Conservation (phyloP, 2,113 vertebrate species). For the Scytalopus superciliaris region DNA sequence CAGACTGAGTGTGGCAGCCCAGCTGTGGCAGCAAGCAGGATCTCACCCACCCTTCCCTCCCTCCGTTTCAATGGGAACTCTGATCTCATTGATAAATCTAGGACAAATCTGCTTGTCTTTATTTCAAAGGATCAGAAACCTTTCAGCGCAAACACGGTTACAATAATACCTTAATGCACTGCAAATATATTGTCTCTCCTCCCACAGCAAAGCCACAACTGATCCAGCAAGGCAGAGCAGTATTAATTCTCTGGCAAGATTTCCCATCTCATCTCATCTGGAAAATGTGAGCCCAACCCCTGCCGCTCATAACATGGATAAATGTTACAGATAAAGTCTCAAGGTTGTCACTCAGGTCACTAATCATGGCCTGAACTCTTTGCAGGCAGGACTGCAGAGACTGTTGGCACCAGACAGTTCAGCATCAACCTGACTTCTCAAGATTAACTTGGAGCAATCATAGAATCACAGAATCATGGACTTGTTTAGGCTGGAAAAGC, state of each 20-base stretch:
- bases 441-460: background rate
- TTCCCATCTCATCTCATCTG: background rate
- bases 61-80: background rate
- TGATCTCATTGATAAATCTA: slow-evolving; percentile 38
- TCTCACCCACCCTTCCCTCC: background rate
- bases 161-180: slow-evolving; percentile 18
- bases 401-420: background rate
- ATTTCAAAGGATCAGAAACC: background rate
- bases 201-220: background rate
- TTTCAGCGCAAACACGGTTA: background rate
- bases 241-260: background rate
- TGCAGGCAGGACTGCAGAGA: background rate
- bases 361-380: background rate
- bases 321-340: fast-evolving
- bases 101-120: background rate
- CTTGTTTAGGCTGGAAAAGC: background rate
- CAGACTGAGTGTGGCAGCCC: background rate
- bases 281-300: background rate
- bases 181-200: background rate
- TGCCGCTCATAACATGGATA: fast-evolving
- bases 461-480: background rate
- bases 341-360: background rate
- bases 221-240: background rate
- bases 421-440: background rate
- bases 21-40: background rate